Percentiles rank a stretch among this genome's conserved stretches.
Conservation (phyloP, 2,888 invertebrate species). For the Drosophila macrospina region DNA sequence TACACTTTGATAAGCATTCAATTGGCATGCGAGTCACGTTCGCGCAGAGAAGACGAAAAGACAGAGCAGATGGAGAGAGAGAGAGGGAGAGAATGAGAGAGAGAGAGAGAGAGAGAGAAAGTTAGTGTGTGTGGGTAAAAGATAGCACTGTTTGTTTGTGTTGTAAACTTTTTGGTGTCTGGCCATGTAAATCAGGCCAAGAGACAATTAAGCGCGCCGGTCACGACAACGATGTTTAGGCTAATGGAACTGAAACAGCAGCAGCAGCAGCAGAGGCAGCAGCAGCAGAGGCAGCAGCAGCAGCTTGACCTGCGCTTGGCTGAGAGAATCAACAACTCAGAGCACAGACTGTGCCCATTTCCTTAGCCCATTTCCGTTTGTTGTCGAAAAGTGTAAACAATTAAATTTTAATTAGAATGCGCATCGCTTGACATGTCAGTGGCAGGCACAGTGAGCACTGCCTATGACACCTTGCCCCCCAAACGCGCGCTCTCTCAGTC, state of each 20-base stretch:
- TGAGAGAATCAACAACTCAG: background rate
- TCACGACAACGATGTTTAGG: slow-evolving; percentile 70
- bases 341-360: slow-evolving; percentile 4
- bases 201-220: slow-evolving; percentile 69
- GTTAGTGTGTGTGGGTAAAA: background rate
- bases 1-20: slow-evolving; percentile 77
- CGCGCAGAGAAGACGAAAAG: slow-evolving; percentile 1
- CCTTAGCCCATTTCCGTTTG: slow-evolving; percentile 63
- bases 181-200: slow-evolving; percentile 70
- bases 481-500: slow-evolving; percentile 9
- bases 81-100: background rate
- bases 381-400: slow-evolving; percentile 76
- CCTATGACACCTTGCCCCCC: slow-evolving; percentile 16
- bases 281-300: background rate
- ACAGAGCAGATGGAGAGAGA: background rate
- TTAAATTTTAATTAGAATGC: slow-evolving; percentile 79
- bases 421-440: slow-evolving; percentile 63
- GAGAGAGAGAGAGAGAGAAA: background rate
- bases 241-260: slow-evolving; percentile 59
- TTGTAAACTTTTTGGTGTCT: slow-evolving; percentile 50
- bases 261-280: background rate
- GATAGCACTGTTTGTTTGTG: slow-evolving; percentile 44
- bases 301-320: background rate
- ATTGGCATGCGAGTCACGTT: slow-evolving; percentile 77
- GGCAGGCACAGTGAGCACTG: slow-evolving; percentile 21